These are phyloP conservation scores for Gambelia wislizenii DNA, from an alignment of 2,797 vertebrate species.

Conservation along the genomic window DNA sequence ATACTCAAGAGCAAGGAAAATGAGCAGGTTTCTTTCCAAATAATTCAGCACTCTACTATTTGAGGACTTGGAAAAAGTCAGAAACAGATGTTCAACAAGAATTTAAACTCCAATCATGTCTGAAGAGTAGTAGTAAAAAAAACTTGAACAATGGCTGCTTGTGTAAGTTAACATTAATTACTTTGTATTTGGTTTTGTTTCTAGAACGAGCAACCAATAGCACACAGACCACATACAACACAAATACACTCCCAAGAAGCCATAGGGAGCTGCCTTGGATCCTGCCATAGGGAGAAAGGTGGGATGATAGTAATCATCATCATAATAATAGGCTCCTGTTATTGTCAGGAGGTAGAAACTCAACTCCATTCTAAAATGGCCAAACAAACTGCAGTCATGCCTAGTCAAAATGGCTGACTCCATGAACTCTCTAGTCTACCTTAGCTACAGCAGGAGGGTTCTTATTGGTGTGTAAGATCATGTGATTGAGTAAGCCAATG, in stretches of 20 bases:
- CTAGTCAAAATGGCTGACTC: no score
- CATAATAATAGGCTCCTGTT: no score
- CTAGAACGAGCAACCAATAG: not conserved
- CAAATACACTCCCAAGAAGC: not conserved
- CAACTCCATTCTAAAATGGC: no score
- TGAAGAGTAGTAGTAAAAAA: not conserved
- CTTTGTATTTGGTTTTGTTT: not conserved
- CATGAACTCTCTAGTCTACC: no score
- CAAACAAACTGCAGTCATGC: no score
- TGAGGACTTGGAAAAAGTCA: not conserved
- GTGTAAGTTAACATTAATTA: not conserved
- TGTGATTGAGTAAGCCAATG: no score
- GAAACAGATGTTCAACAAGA: not conserved
- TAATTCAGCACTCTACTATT: conserved; percentile 1
- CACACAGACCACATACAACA: not conserved
- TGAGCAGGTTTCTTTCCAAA: not conserved
- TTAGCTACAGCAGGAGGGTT: no score
- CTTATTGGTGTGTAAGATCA: no score
- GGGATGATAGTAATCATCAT: no score
- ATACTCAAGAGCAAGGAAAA: conserved; percentile 40
- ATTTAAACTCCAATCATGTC: not conserved
- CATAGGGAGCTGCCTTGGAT: no score
- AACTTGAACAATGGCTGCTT: not conserved
- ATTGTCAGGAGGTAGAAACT: no score
- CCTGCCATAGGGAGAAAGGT: no score